Evolutionary conservation across 1,140 invertebrate genomes (phyloP).

Genomic region (Phymastichus coffea): DNA sequence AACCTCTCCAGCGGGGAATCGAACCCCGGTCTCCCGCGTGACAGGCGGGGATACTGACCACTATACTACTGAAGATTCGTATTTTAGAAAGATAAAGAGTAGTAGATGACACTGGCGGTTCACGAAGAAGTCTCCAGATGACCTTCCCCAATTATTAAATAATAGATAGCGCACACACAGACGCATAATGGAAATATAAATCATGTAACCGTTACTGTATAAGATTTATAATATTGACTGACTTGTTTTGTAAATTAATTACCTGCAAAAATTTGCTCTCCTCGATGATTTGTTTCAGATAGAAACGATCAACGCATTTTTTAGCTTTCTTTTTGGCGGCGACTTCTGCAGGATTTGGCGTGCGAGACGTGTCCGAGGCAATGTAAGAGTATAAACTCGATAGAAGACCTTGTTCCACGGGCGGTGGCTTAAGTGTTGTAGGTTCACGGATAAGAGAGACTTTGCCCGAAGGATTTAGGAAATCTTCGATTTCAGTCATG

Average conservation of each 20-base stretch:
- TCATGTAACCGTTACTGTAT: not conserved
- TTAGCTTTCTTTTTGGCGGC: conserved; percentile 73
- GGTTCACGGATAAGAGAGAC: conserved; percentile 76
- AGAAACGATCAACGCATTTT: conserved; percentile 83
- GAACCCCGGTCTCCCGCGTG: too few relatives aligned
- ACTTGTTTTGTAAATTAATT: conserved; percentile 62
- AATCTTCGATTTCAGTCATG: conserved; percentile 87
- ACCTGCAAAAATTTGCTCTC: conserved; percentile 94
- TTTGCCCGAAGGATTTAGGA: conserved; percentile 81
- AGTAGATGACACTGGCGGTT: too few relatives aligned
- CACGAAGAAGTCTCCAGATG: too few relatives aligned
- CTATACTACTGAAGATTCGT: too few relatives aligned
- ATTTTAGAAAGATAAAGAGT: too few relatives aligned
- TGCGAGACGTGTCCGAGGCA: conserved; percentile 66
- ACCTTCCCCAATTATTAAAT: too few relatives aligned
- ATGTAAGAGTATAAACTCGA: conserved; percentile 90
- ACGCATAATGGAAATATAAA: too few relatives aligned
- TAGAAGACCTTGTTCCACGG: conserved; percentile 68
- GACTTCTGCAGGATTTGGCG: conserved; percentile 64
- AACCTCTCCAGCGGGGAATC: too few relatives aligned
- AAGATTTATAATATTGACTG: not conserved
- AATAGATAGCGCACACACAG: too few relatives aligned
- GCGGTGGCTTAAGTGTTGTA: conserved; percentile 60
- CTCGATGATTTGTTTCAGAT: conserved; percentile 83
- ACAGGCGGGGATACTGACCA: too few relatives aligned